phyloP scores from a whole-genome alignment of 2,888 invertebrate genomes.

The Oasisia sp. region DNA sequence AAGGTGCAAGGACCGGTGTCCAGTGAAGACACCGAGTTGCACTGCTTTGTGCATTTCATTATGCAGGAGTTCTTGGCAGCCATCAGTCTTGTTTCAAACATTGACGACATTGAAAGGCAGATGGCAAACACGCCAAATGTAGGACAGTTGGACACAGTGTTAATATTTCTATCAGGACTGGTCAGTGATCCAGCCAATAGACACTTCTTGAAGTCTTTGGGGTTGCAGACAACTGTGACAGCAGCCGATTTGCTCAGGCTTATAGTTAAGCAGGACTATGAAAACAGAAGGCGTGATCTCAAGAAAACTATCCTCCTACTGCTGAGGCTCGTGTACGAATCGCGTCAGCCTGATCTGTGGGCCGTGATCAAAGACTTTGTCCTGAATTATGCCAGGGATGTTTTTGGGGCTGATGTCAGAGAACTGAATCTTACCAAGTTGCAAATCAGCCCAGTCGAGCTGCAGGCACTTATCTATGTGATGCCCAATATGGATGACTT shows the following conservation, averaged over 20 bases:
- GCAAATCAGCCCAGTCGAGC: not conserved
- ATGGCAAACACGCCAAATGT: not conserved
- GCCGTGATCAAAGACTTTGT: not conserved
- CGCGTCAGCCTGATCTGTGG: not conserved
- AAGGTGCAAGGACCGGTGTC: not conserved
- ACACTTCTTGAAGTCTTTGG: not conserved
- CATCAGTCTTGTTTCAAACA: not conserved
- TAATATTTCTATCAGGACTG: not conserved
- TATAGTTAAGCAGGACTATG: not conserved
- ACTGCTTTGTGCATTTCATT: not conserved
- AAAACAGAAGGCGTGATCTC: not conserved
- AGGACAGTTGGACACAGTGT: not conserved
- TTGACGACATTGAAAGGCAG: not conserved
- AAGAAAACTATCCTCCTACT: not conserved
- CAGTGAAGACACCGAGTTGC: not conserved
- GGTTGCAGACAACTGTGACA: not conserved
- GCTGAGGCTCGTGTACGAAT: not conserved
- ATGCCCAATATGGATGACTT: not conserved
- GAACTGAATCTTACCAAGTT: not conserved
- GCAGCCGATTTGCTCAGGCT: not conserved
- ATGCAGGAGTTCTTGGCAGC: not conserved
- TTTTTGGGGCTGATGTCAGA: not conserved
- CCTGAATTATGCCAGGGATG: not conserved
- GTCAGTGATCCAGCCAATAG: not conserved
- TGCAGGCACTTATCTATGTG: not conserved